phyloP scores from a whole-genome alignment of 1,140 invertebrate species.

The Polypedilum pembai region DNA sequence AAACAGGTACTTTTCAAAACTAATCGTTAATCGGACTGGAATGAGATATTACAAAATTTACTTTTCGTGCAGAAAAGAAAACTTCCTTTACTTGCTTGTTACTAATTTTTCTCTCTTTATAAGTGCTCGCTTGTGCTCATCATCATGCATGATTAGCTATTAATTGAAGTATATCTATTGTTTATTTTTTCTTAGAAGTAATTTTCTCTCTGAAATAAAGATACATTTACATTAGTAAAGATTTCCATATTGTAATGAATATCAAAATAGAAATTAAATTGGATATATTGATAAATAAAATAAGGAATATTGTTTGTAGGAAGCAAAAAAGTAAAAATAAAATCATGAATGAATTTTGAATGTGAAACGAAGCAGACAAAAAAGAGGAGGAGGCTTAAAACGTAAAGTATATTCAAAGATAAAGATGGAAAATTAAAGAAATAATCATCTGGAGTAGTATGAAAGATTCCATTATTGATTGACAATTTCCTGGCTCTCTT shows the following conservation, averaged over 20 bases:
- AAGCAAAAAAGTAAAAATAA: too few species aligned
- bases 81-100: too few species aligned
- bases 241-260: too few species aligned
- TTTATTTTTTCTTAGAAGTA: background rate
- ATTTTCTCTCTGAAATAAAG: too few species aligned
- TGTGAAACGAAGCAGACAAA: too few species aligned
- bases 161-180: background rate
- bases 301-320: too few species aligned
- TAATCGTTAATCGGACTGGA: background rate
- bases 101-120: too few species aligned
- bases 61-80: slow-evolving; percentile 1
- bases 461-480: slow-evolving; percentile 18
- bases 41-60: background rate
- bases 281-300: too few species aligned
- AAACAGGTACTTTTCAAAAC: slow-evolving; percentile 17
- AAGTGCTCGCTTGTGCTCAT: too few species aligned
- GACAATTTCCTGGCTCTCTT: background rate
- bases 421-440: slow-evolving; percentile 14
- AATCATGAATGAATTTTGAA: too few species aligned
- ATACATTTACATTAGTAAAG: too few species aligned
- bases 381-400: background rate
- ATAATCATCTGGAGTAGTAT: background rate
- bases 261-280: too few species aligned
- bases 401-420: slow-evolving; percentile 6
- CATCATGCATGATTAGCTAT: background rate